Percentiles rank a stretch among this genome's conserved stretches.
Evolutionary conservation across 2,113 vertebrate genomes (phyloP).

Genomic region (Pseudorhombus dupliciocellatus): DNA sequence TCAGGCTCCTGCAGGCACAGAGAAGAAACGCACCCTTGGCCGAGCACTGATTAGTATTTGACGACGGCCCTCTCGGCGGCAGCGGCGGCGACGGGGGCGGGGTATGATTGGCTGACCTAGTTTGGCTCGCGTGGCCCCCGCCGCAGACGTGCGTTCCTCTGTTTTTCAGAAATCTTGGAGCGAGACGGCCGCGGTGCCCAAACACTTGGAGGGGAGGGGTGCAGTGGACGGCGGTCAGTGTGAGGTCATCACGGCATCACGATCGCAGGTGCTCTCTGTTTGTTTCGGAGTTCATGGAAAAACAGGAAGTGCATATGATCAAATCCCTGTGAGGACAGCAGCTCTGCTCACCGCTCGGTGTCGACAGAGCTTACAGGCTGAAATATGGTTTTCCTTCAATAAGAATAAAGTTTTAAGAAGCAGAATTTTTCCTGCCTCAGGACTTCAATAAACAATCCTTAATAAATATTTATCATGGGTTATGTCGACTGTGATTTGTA

Average conservation of each 20-base stretch:
- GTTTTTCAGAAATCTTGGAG: background rate
- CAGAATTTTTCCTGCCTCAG: too few species aligned
- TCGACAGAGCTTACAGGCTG: too few species aligned
- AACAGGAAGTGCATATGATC: too few species aligned
- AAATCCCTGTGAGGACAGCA: too few species aligned
- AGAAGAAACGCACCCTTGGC: constrained; percentile 53
- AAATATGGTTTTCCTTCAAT: too few species aligned
- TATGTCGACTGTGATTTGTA: too few species aligned
- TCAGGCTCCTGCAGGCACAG: constrained; percentile 38
- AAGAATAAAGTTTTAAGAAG: too few species aligned
- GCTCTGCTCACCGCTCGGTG: too few species aligned
- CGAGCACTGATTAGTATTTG: constrained; percentile 55
- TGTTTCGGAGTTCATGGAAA: too few species aligned
- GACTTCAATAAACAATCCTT: too few species aligned
- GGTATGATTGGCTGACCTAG: constrained; percentile 49
- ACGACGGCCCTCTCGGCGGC: constrained; percentile 29
- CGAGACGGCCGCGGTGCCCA: background rate
- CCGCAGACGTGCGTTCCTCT: constrained; percentile 5
- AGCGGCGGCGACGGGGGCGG: too few species aligned
- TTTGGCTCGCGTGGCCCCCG: constrained; percentile 18
- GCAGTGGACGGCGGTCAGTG: background rate
- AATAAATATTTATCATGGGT: too few species aligned
- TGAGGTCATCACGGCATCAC: background rate
- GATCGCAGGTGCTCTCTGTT: background rate
- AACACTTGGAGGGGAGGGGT: background rate